Base-by-base conservation (phyloP, 2,888 invertebrate species). In the Diplazon laetatorius region DNA sequence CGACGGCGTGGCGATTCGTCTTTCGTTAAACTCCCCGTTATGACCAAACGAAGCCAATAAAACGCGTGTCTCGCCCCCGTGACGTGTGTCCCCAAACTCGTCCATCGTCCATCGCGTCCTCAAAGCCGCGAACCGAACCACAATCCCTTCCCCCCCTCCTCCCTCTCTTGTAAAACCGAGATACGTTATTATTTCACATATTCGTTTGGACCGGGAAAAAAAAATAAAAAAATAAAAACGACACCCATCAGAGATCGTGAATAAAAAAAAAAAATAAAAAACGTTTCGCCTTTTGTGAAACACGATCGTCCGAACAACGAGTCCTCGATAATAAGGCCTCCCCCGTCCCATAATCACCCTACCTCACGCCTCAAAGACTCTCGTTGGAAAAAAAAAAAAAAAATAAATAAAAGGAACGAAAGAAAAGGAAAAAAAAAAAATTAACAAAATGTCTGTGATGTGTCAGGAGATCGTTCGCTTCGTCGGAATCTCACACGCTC, bases 41-140 rank as follows among this genome's bases (percentile, higher is more conserved):
- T 18, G 48, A 59, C 59, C 18, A 14, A 63, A 37, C 63, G 48
- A 50, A 63, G 63, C 63, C 63, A 63, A 63, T 63, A 63, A 63
- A 46, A n/a, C 63, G 35, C 14, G 25, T n/a, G 30, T n/a, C n/a
- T n/a, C n/a, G n/a, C 25, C 35, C 63, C 14, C 63, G 35, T 18
- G 63, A 63, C 35, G 35, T 18, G 63, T 63, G 48, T 35, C 12
- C 10, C 2, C n/a, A n/a, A 37, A 14, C 12, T 16, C 55, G 30
- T 5, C 30, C 25, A 48, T n/a, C n/a, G 35, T 46, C 12, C 16
- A 16, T 46, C 48, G 8, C 10, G 48, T 14, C 20, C 6, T 18
- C 20, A 6, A 48, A 20, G 48, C 48, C 10, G 6, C 18, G 48
- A 18, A 20, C 8, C 9, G 8, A 6, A 46, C 18, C 6, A 48